Conservation (phyloP, 2,797 vertebrate species). For the Parauchenoglanis ngamensis region DNA sequence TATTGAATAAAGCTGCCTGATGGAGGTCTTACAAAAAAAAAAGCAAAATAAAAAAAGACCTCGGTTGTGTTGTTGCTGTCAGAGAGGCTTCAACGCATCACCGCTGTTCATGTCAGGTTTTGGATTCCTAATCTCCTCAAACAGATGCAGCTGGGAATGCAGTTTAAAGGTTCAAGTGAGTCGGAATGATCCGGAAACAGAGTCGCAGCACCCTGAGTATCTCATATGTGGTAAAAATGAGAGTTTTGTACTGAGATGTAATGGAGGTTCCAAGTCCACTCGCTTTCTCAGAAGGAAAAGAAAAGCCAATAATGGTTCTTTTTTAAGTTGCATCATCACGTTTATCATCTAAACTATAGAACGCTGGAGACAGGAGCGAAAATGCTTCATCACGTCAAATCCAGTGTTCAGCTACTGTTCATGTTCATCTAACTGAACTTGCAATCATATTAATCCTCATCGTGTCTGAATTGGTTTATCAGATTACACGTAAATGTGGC, state of each 20-base stretch:
- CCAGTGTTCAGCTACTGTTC: too few species aligned
- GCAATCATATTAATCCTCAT: not conserved
- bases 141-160: not conserved
- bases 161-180: not conserved
- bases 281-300: not conserved
- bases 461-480: not conserved
- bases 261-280: not conserved
- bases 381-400: too few species aligned
- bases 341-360: not conserved
- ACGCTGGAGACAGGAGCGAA: too few species aligned
- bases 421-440: not conserved
- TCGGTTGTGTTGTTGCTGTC: not conserved
- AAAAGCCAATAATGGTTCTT: not conserved
- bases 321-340: not conserved
- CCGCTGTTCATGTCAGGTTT: not conserved
- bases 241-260: not conserved
- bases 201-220: not conserved
- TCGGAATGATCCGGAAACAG: not conserved
- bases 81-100: not conserved
- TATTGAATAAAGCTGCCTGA: conserved; percentile 58
- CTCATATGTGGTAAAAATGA: not conserved
- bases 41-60: not conserved
- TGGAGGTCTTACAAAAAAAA: not conserved
- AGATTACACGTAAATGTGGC: not conserved
- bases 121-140: not conserved